phyloP scores from a whole-genome alignment of 2,113 vertebrate genomes.

The Cephalopholis sonnerati region DNA sequence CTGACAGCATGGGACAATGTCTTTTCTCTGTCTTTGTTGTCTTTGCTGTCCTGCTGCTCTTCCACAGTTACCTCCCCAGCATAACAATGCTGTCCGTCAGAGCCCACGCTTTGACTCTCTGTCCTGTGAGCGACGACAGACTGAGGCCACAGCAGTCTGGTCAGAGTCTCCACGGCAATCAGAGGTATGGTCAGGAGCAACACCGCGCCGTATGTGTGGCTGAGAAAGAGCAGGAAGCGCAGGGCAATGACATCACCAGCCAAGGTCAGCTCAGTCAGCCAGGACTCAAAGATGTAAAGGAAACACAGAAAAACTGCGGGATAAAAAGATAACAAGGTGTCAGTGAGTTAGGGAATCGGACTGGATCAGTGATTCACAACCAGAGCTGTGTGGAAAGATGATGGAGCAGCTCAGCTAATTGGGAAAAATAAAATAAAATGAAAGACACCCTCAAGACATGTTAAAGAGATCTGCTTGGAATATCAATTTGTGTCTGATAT shows the following conservation, averaged over 20 bases:
- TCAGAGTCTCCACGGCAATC: constrained; percentile 75
- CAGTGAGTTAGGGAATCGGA: neutral
- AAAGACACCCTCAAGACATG: neutral
- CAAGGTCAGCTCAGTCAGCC: constrained; percentile 45
- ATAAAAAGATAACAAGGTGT: constrained; percentile 7
- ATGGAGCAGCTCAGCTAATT: neutral
- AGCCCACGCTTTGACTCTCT: neutral
- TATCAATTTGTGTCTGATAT: too few species aligned
- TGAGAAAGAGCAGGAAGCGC: constrained; percentile 83
- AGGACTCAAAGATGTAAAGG: constrained; percentile 67
- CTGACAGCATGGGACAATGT: constrained; percentile 19
- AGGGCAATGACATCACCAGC: constrained; percentile 76
- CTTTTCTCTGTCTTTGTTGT: neutral
- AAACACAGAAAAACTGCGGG: constrained; percentile 78
- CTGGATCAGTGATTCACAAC: neutral
- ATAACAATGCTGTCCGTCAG: constrained; percentile 1
- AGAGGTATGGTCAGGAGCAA: constrained; percentile 80
- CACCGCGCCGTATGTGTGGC: constrained; percentile 78
- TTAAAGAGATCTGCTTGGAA: neutral
- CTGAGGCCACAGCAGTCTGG: constrained; percentile 46
- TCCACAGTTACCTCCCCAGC: neutral
- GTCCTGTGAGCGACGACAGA: neutral
- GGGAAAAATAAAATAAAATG: neutral
- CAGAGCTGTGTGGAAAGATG: neutral
- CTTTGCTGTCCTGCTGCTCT: neutral